A percentile compares a stretch with the other conserved stretches of the same genome.
Conservation (phyloP, 2,113 vertebrate genomes). For the Trogon surrucura region DNA sequence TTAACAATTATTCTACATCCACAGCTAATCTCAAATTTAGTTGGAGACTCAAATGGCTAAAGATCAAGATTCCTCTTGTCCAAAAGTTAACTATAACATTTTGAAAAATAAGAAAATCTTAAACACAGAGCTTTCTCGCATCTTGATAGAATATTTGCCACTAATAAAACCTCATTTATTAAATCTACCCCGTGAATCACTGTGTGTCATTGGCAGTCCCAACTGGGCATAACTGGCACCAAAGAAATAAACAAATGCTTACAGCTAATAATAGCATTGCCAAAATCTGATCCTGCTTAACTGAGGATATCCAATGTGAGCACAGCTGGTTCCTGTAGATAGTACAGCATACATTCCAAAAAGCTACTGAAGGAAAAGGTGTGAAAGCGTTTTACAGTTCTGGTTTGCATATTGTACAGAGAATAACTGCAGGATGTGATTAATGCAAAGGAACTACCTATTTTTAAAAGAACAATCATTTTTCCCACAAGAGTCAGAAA, state of each 20-base stretch:
- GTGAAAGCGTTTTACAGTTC: slow-evolving; percentile 30
- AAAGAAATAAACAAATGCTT: slow-evolving; percentile 28
- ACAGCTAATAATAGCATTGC: slow-evolving; percentile 5
- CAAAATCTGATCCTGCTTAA: slow-evolving; percentile 57
- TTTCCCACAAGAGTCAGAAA: not conserved
- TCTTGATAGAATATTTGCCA: not conserved
- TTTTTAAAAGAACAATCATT: not conserved
- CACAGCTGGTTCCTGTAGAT: slow-evolving; percentile 45
- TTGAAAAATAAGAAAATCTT: not conserved
- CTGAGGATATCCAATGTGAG: slow-evolving; percentile 20
- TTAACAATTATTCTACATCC: not conserved
- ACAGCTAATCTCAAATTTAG: not conserved
- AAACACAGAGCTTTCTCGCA: not conserved
- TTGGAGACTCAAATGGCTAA: not conserved
- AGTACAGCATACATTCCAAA: slow-evolving; percentile 13
- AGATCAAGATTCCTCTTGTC: not conserved
- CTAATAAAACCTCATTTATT: not conserved
- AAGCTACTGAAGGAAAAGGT: slow-evolving; percentile 55
- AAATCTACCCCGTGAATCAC: not conserved
- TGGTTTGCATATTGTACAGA: slow-evolving; percentile 15
- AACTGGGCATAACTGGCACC: not conserved
- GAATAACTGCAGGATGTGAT: slow-evolving; percentile 28
- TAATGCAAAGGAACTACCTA: slow-evolving; percentile 3
- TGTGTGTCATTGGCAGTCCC: slow-evolving; percentile 6
- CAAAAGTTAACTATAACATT: not conserved